A percentile compares a stretch with the other conserved stretches of the same genome.
Evolutionary conservation across 2,888 invertebrate species (phyloP).

Genomic region (Thecophora atra): DNA sequence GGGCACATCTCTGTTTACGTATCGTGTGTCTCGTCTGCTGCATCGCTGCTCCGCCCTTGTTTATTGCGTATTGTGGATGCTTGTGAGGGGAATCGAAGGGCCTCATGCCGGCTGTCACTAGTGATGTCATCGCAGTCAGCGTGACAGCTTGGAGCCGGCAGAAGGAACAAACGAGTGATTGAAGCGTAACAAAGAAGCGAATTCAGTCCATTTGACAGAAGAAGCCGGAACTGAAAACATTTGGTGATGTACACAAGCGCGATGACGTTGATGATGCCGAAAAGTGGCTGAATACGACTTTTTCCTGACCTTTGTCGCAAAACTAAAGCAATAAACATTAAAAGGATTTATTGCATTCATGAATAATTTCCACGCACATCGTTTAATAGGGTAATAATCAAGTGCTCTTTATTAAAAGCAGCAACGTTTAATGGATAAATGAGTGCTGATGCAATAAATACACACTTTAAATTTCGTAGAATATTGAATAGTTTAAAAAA

Average conservation of each 20-base stretch:
- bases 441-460: too few species aligned
- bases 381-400: too few species aligned
- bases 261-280: too few species aligned
- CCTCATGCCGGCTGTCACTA: background rate
- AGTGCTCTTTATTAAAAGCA: too few species aligned
- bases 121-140: conserved; percentile 12
- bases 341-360: too few species aligned
- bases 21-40: too few species aligned
- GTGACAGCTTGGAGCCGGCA: conserved; percentile 4
- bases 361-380: too few species aligned
- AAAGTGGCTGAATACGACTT: background rate
- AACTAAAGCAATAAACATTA: background rate
- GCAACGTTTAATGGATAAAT: too few species aligned
- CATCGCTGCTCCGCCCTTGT: background rate
- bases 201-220: background rate
- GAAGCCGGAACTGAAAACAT: background rate
- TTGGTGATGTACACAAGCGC: too few species aligned
- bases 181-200: conserved; percentile 8
- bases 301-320: background rate
- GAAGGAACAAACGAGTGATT: background rate
- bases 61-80: background rate
- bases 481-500: too few species aligned
- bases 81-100: background rate
- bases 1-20: background rate
- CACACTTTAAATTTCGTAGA: too few species aligned